Percentiles rank a stretch among this genome's conserved stretches.
phyloP scores from a whole-genome alignment of 2,797 vertebrate species.

The Dipus sagitta region DNA sequence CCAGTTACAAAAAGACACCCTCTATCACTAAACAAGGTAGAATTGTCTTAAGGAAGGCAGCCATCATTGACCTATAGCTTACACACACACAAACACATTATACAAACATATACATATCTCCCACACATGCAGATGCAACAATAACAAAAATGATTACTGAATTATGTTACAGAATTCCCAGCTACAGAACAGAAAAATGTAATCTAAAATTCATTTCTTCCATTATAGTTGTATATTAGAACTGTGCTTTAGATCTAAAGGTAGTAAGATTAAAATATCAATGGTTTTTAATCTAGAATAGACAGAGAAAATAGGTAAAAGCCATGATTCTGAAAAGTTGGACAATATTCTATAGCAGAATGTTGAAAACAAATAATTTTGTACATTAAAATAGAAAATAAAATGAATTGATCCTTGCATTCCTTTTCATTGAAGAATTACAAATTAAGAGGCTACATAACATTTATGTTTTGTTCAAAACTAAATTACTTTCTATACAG shows the following conservation, averaged over 20 bases:
- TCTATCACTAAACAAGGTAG: too few relatives aligned
- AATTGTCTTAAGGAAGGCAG: too few relatives aligned
- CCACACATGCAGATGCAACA: too few relatives aligned
- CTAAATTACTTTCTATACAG: conserved; percentile 30
- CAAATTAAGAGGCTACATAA: not conserved
- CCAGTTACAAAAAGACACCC: too few relatives aligned
- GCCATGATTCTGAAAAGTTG: not conserved
- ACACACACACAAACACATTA: too few relatives aligned
- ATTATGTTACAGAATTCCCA: not conserved
- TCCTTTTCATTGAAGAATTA: not conserved
- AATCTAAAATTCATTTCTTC: not conserved
- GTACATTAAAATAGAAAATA: not conserved
- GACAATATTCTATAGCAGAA: not conserved
- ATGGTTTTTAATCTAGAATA: not conserved
- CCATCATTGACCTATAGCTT: too few relatives aligned
- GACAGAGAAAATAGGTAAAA: not conserved
- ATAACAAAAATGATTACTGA: not conserved
- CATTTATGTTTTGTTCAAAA: not conserved
- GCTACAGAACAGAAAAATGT: not conserved
- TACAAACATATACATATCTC: too few relatives aligned
- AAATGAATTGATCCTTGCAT: not conserved
- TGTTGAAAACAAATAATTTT: not conserved
- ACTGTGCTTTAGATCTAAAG: not conserved
- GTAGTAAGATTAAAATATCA: not conserved
- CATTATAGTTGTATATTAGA: not conserved